Evolutionary conservation across 2,888 invertebrate species (phyloP).

Genomic region (Coelopa pilipes): DNA sequence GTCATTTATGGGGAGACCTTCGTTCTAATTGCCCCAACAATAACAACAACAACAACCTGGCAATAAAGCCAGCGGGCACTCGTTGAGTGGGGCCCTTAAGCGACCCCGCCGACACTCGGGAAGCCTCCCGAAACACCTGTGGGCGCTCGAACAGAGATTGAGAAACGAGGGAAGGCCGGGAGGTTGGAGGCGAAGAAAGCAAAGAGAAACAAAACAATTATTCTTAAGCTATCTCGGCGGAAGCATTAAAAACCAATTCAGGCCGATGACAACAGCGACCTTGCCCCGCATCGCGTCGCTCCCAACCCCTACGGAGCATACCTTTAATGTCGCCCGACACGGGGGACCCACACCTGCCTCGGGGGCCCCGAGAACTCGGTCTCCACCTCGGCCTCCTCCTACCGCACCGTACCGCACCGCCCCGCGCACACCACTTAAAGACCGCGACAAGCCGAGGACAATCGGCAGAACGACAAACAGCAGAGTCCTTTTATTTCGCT

Average conservation of each 20-base stretch:
- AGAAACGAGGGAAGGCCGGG: conserved; percentile 42
- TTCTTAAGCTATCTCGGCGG: conserved; percentile 67
- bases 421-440: conserved; percentile 14
- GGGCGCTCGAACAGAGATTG: conserved; percentile 3
- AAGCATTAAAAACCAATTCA: conserved; percentile 68
- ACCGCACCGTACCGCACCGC: not conserved
- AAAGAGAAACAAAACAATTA: conserved; percentile 63
- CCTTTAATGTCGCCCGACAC: conserved; percentile 32
- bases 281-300: conserved; percentile 27
- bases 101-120: not conserved
- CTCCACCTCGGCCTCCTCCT: conserved; percentile 19
- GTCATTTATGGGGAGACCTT: too few species aligned
- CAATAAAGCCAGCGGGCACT: not conserved
- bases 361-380: too few species aligned
- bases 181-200: conserved; percentile 21
- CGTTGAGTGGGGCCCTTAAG: conserved; percentile 16
- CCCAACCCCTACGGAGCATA: not conserved
- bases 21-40: too few species aligned
- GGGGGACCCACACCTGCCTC: conserved; percentile 53
- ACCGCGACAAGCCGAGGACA: conserved; percentile 48
- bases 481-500: conserved; percentile 17
- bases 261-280: conserved; percentile 59
- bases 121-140: conserved; percentile 30
- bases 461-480: conserved; percentile 59
- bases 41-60: too few species aligned